Conservation (phyloP, 2,113 vertebrate genomes). For the Leucopternis melanops region DNA sequence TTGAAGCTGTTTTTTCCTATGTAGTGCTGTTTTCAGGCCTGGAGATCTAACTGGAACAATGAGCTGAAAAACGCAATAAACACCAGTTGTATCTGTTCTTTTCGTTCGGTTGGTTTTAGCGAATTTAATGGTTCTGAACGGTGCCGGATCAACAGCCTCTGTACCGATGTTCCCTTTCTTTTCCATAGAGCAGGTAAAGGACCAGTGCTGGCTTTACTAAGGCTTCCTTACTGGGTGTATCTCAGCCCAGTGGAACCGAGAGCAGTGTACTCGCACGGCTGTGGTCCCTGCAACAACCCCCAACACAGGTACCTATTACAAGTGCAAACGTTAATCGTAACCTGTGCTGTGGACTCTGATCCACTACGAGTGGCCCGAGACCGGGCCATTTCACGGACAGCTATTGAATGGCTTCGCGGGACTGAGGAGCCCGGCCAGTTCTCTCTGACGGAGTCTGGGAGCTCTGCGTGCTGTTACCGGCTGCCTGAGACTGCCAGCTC, state of each 20-base stretch:
- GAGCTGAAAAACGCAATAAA: background rate
- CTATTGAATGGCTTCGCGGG: rapidly evolving
- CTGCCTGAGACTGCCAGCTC: background rate
- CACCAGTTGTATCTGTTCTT: background rate
- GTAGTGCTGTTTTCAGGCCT: background rate
- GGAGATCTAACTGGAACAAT: background rate
- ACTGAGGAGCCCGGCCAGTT: background rate
- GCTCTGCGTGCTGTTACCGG: background rate
- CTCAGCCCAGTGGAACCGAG: background rate
- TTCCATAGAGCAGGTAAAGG: background rate
- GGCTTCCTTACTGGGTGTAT: background rate
- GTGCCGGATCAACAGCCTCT: background rate
- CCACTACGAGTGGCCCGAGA: background rate
- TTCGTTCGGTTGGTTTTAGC: background rate
- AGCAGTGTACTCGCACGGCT: rapidly evolving
- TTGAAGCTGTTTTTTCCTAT: background rate
- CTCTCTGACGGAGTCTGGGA: background rate
- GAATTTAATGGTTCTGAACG: background rate
- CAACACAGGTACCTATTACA: background rate
- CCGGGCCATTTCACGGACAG: background rate
- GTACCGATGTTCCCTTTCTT: background rate
- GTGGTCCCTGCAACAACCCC: background rate
- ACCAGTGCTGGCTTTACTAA: background rate
- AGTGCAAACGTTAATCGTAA: background rate
- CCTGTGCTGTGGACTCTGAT: background rate